These are phyloP conservation scores for Julus scandinavius DNA, from an alignment of 2,888 invertebrate species.

Conservation along the genomic window DNA sequence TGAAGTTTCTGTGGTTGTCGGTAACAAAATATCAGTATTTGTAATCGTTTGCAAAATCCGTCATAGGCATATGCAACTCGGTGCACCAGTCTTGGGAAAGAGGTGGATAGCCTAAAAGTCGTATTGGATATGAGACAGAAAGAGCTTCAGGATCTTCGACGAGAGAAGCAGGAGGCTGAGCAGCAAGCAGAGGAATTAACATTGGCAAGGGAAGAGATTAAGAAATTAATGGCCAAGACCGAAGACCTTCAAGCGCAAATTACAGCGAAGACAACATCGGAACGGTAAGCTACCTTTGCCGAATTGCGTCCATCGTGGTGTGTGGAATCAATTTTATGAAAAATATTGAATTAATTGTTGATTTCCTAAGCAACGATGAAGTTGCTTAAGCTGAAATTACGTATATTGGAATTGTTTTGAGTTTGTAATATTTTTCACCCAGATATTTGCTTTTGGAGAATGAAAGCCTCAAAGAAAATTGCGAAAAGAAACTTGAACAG, in stretches of 20 bases:
- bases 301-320: too few relatives aligned
- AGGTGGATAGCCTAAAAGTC: slow-evolving; percentile 84
- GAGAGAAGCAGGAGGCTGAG: slow-evolving; percentile 71
- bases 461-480: slow-evolving; percentile 73
- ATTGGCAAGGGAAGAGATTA: slow-evolving; percentile 78
- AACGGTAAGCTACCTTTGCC: slow-evolving; percentile 71
- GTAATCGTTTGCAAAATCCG: neutral
- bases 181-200: slow-evolving; percentile 81
- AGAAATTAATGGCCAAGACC: slow-evolving; percentile 81
- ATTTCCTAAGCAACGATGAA: too few relatives aligned
- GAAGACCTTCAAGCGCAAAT: slow-evolving; percentile 85
- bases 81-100: slow-evolving; percentile 71
- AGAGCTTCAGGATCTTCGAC: slow-evolving; percentile 80
- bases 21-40: neutral
- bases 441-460: slow-evolving; percentile 78
- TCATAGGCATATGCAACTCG: slow-evolving; percentile 8
- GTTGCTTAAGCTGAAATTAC: too few relatives aligned
- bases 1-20: neutral
- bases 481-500: slow-evolving; percentile 80
- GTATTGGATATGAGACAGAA: slow-evolving; percentile 89
- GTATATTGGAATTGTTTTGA: neutral
- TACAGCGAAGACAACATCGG: slow-evolving; percentile 76
- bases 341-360: too few relatives aligned
- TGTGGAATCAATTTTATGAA: too few relatives aligned
- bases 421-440: slow-evolving; percentile 52